phyloP scores from a whole-genome alignment of 2,888 invertebrate genomes.

The Scelioninae gen. 2 region DNA sequence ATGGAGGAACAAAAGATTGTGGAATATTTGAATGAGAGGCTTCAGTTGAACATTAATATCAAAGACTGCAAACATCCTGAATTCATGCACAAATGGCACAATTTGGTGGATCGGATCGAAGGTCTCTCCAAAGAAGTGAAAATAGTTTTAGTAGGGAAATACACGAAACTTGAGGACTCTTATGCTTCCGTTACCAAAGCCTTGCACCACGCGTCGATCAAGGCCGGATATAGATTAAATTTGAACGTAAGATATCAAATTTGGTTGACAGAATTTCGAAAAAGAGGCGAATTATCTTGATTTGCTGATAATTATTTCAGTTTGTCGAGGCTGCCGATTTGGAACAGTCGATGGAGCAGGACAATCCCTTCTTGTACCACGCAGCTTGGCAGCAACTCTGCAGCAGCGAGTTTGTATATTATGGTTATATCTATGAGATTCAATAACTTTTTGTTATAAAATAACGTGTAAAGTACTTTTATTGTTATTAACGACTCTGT shows the following conservation, averaged over 20 bases:
- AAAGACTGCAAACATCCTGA: slow-evolving; percentile 80
- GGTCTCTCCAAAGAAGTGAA: slow-evolving; percentile 88
- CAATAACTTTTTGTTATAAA: neutral
- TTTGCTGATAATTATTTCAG: slow-evolving; percentile 69
- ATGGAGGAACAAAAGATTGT: slow-evolving; percentile 94
- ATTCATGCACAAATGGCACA: slow-evolving; percentile 93
- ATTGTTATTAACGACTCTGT: no score
- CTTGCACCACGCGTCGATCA: slow-evolving; percentile 93
- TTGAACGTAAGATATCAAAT: slow-evolving; percentile 77
- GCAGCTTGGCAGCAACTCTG: slow-evolving; percentile 96
- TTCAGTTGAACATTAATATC: slow-evolving; percentile 83
- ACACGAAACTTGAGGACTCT: slow-evolving; percentile 95
- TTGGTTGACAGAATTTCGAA: slow-evolving; percentile 29
- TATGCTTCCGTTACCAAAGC: slow-evolving; percentile 98
- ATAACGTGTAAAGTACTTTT: no score
- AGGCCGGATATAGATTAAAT: slow-evolving; percentile 88
- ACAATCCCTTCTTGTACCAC: slow-evolving; percentile 90
- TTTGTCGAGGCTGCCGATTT: slow-evolving; percentile 95
- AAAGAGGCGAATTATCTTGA: no score
- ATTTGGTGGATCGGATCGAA: slow-evolving; percentile 90
- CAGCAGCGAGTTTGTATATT: slow-evolving; percentile 83
- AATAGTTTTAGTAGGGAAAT: slow-evolving; percentile 97
- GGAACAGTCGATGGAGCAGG: slow-evolving; percentile 83
- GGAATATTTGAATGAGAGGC: slow-evolving; percentile 87
- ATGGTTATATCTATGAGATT: no score